Evolutionary conservation across 64 coral and sea anemone genomes (phyloP), one percentile per base, ranked within the genome.

Genomic region (Stylophora pistillata): DNA sequence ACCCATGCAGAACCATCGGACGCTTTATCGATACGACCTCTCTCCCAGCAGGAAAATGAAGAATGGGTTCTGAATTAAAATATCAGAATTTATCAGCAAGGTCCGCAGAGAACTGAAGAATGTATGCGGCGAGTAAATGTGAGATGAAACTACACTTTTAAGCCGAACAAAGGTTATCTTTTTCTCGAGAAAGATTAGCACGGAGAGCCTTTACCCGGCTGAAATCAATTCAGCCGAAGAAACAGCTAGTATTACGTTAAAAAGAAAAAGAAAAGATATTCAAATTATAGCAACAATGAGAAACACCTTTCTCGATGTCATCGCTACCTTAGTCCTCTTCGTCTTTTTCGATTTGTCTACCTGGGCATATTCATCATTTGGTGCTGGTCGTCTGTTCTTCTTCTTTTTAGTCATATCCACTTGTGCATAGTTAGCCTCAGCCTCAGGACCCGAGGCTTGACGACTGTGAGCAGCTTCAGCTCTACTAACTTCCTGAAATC

Each of bases 281-380:
- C 1, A 59, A 13, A 59, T 2, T 59, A 59, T 10, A 15, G 58
- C 17, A 59, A 59, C 1, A 59, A 64, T 20, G 25, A n/a, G 10
- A 18, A 26, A 10, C 20, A 66, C 20, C 25, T 66, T 0, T 56
- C n/a, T 5, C 37, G 53, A 25, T 18, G 21, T 13, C 53, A 27
- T 79, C 63, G 7, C 15, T 79, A 79, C 77, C 77, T 59, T 79
- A 13, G 52, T 79, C 75, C 55, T 77, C 54, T 79, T 79, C 1
- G 55, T 31, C 56, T 62, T 79, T 55, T 79, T 79, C 13, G 77
- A 79, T 28, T 61, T 79, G 77, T 79, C 77, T 25, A 79, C 77
- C 12, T 79, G 26, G 1, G 77, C 77, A 60, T 79, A 79, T 56
- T 59, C 77, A 56, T 79, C 77, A 61, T 26, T 18, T 29, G 15